Percentiles rank a stretch among this genome's conserved stretches.
Evolutionary conservation across 2,113 vertebrate genomes (phyloP).

Genomic region (Girardinichthys multiradiatus): DNA sequence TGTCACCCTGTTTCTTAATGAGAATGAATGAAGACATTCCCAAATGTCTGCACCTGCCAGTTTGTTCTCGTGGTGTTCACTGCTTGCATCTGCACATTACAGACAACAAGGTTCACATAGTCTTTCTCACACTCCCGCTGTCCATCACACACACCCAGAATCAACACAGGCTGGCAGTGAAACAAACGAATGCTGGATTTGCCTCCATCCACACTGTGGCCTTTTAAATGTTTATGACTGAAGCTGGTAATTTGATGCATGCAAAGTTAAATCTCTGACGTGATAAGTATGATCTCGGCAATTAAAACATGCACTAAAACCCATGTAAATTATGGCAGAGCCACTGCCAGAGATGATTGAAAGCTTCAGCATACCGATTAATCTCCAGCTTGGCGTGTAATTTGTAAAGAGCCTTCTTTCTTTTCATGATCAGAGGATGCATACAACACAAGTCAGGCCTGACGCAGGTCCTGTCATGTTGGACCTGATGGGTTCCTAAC

Average conservation of each 20-base stretch:
- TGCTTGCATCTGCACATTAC: constrained; percentile 45
- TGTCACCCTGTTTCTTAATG: constrained; percentile 52
- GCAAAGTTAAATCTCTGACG: constrained; percentile 31
- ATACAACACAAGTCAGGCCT: constrained; percentile 7
- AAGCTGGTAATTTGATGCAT: constrained; percentile 35
- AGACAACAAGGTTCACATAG: constrained; percentile 9
- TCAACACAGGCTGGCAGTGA: background rate
- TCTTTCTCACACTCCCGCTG: background rate
- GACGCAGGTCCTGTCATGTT: constrained; percentile 9
- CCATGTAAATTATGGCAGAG: constrained; percentile 47
- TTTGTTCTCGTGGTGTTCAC: constrained; percentile 22
- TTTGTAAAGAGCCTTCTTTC: constrained; percentile 14
- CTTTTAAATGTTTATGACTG: constrained; percentile 50
- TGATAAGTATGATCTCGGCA: constrained; percentile 42
- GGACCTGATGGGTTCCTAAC: constrained; percentile 3
- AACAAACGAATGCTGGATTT: constrained; percentile 15
- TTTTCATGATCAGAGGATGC: constrained; percentile 18
- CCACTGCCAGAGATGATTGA: constrained; percentile 45
- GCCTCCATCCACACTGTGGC: constrained; percentile 5
- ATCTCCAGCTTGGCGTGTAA: constrained; percentile 38
- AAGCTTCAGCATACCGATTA: constrained; percentile 45
- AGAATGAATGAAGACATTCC: constrained; percentile 63
- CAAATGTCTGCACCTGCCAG: constrained; percentile 38
- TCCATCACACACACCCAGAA: background rate
- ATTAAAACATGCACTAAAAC: constrained; percentile 62